A percentile compares a stretch with the other conserved stretches of the same genome.
Conservation (phyloP, 2,888 invertebrate genomes). For the Loripinus fragilis region DNA sequence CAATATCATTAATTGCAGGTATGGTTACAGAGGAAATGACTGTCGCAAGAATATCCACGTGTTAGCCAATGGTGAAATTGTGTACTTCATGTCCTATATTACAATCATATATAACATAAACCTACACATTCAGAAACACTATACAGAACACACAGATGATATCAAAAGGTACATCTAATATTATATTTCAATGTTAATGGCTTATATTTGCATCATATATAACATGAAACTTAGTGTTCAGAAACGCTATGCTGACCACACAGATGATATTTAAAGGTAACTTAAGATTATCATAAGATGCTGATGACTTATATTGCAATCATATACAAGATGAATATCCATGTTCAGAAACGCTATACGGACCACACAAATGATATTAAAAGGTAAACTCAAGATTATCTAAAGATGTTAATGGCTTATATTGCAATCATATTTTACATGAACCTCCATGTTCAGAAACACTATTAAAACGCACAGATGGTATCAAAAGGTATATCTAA, state of each 20-base stretch:
- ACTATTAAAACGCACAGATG: too few relatives aligned
- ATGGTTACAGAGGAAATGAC: slow-evolving; percentile 82
- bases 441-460: too few relatives aligned
- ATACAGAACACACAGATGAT: slow-evolving; percentile 79
- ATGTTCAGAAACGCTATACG: too few relatives aligned
- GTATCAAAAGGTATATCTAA: too few relatives aligned
- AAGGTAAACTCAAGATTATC: too few relatives aligned
- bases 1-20: slow-evolving; percentile 69
- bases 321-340: too few relatives aligned
- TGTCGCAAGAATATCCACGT: slow-evolving; percentile 76
- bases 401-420: too few relatives aligned
- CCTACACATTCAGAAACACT: slow-evolving; percentile 77
- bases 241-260: slow-evolving; percentile 81
- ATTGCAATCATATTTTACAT: too few relatives aligned
- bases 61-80: slow-evolving; percentile 75
- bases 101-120: slow-evolving; percentile 74
- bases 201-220: slow-evolving; percentile 76
- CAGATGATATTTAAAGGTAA: slow-evolving; percentile 78
- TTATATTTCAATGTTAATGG: slow-evolving; percentile 77
- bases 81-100: slow-evolving; percentile 79
- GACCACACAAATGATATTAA: too few relatives aligned
- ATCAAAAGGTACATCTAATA: slow-evolving; percentile 73
- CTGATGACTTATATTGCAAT: too few relatives aligned
- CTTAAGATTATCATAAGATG: too few relatives aligned
- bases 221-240: slow-evolving; percentile 71